Base-by-base conservation (phyloP, 1,140 invertebrate genomes). In the Hyles vespertilio region DNA sequence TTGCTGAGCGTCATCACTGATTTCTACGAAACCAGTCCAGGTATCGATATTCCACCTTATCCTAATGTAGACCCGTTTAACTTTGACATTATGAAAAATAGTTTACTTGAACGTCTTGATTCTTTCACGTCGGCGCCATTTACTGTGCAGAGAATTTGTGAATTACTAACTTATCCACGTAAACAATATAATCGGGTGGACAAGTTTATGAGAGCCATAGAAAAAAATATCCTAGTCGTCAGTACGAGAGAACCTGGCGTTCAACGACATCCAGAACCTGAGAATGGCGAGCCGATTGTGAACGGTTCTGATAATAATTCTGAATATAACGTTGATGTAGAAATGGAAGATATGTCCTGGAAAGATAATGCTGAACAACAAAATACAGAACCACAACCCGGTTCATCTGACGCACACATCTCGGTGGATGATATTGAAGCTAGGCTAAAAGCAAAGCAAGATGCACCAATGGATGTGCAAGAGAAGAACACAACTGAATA, bases 101-200 rank as follows among this genome's bases (percentile, higher is more conserved):
- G 94, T 70, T 91, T 98, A 11, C 84, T 98, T 32, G 95, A 97
- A 72, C 92, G 95, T 34, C 83, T 98, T 0, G 96, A 98, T 68
- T 93, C 92, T 2, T 95, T 95, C 86, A 92, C 92, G 40, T 96
- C 96, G 56, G 97, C 97, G 2, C 98, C 98, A 0, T 99, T 99
- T 75, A 99, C 98, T 8, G 95, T 99, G 53, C 98, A 99, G 85
- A 92, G 98, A 61, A 93, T 99, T 48, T 98, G 97, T 88, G 98
- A 99, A 87, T 89, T 99, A 3, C 89, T 99, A 0, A 96, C 95
- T 3, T 92, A 94, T 62, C 98, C 98, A 4, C 92, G 94, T n/a
- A 97, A 96, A 80, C 96, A 99, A 78, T 99, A 99, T 82, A 97
- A 95, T 74, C 91, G 97, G 59, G 95, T 97, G 51, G 98, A 99